Conservation (phyloP, 2,113 vertebrate genomes). For the Lycaon pictus region DNA sequence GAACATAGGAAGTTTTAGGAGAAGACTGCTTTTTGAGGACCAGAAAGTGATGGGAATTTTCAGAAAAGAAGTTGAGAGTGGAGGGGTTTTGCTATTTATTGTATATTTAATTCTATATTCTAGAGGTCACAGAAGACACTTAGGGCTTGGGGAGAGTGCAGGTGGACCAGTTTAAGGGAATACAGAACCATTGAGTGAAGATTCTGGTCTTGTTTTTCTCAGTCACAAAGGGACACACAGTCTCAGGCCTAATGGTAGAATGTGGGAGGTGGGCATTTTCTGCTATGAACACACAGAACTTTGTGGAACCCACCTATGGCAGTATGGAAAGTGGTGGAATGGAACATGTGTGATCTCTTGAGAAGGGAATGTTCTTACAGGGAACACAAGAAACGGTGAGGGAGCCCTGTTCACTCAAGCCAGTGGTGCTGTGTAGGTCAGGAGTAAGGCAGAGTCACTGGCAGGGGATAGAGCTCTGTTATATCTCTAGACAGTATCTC, state of each 20-base stretch:
- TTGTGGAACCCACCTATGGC: not conserved
- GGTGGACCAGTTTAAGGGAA: not conserved
- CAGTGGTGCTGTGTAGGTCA: not conserved
- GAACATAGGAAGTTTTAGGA: not conserved
- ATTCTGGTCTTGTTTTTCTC: not conserved
- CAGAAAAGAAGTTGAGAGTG: not conserved
- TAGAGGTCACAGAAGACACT: not conserved
- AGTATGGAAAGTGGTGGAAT: not conserved
- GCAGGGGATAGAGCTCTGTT: not conserved
- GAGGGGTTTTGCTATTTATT: not conserved
- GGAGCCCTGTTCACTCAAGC: not conserved
- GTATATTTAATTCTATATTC: not conserved
- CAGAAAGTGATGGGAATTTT: not conserved
- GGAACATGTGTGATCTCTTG: not conserved
- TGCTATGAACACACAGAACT: not conserved
- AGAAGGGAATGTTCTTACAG: not conserved
- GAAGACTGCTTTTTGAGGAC: not conserved
- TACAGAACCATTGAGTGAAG: not conserved
- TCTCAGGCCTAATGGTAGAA: not conserved
- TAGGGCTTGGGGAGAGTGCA: not conserved
- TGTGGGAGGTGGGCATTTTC: not conserved
- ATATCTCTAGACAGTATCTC: not conserved
- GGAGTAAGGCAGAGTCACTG: not conserved
- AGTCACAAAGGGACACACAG: not conserved
- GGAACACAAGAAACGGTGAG: not conserved